Base-by-base conservation (phyloP, 2,888 invertebrate species). In the Drosophila gaucha region DNA sequence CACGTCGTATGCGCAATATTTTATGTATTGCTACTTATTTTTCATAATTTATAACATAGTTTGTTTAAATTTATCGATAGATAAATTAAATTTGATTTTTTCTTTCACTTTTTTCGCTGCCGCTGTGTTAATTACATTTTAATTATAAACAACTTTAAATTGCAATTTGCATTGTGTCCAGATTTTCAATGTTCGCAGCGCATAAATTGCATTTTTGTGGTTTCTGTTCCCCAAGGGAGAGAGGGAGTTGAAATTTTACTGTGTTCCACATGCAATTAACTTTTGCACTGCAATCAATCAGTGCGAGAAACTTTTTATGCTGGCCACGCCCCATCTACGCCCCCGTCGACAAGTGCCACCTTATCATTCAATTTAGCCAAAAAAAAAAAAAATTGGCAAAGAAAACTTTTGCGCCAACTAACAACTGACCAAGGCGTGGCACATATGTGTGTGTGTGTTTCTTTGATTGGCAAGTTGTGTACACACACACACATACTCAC, bases 241-340 rank as follows among this genome's bases (percentile, higher is more conserved):
- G 3, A 8, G 2, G 31, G 18, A 4, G 30, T 8, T 10, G 28
- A 12, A 18, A 14, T 6, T 18, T 28, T 28, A 18, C 28, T 18
- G 28, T 30, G 44, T 18, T 70, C 65, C 72, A 63, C 60, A 60
- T 80, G 87, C 87, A 82, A 80, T 82, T 82, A 82, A 84, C 87
- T 84, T 82, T 80, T 86, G 78, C 75, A 72, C 75, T 70, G 62
- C 67, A 58, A 84, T 84, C 82, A 82, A 86, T 82, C 82, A 82
- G 82, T 63, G 65, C 49, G 58, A 44, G 59, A 66, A 75, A 63
- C 68, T 72, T 80, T 80, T 16, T 66, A 31, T 63, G 49, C 58
- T 73, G 56, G 43, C 75, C 65, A 50, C 39, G 14, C 44, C 22
- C 14, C 20, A 33, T 9, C 38, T 12, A 6, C 18, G 18, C 24